phyloP scores from a whole-genome alignment of 2,888 invertebrate species.

The Lysandra bellargus region DNA sequence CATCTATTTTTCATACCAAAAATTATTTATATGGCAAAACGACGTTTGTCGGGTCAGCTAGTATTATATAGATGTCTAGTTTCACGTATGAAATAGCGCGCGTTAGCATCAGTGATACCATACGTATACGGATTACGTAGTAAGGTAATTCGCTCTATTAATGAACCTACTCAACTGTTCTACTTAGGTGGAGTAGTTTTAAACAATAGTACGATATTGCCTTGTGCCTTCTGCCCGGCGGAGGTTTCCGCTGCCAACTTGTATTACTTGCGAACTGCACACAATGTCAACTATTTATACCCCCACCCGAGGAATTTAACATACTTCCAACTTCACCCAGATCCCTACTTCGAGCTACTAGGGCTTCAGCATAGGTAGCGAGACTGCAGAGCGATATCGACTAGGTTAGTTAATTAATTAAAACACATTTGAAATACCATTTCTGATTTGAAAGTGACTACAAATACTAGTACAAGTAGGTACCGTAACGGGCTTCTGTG shows the following conservation, averaged over 20 bases:
- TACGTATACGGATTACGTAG: no score
- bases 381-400: background rate
- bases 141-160: background rate
- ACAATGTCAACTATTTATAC: constrained; percentile 16
- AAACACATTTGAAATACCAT: background rate
- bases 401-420: background rate
- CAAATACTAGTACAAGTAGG: no score
- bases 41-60: no score
- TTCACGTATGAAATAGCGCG: no score
- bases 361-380: background rate
- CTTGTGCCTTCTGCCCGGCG: background rate
- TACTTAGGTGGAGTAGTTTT: background rate
- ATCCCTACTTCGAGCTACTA: background rate
- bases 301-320: background rate
- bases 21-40: no score
- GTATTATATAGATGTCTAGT: no score
- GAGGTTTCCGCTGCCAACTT: background rate
- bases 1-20: no score
- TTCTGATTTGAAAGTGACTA: no score
- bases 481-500: no score
- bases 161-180: background rate
- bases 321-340: background rate
- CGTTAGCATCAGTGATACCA: background rate
- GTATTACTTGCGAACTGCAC: background rate
- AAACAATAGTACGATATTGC: background rate